phyloP scores from a whole-genome alignment of 2,797 vertebrate species.

The Pantherophis vulpinus region DNA sequence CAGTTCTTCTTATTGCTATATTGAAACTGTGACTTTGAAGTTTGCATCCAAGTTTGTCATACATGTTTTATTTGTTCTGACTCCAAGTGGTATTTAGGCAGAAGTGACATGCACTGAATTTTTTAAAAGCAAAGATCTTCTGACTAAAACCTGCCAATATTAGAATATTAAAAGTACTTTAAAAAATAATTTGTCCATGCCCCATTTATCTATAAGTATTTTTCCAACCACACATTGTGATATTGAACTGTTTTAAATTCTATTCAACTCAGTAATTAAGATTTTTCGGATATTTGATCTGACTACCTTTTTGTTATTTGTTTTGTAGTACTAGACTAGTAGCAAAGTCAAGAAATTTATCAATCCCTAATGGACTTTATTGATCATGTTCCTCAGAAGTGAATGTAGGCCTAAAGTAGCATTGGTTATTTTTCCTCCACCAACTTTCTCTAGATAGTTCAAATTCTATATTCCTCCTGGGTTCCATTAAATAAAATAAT shows the following conservation, averaged over 20 bases:
- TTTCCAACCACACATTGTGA: not conserved
- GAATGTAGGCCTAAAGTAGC: no score
- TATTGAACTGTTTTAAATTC: not conserved
- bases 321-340: no score
- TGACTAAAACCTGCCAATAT: constrained; percentile 16
- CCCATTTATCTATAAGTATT: not conserved
- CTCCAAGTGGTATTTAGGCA: not conserved
- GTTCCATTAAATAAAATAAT: no score
- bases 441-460: no score
- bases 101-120: not conserved
- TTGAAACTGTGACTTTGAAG: not conserved
- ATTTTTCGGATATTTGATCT: not conserved
- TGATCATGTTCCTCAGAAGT: no score
- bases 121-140: constrained; percentile 16
- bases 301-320: no score
- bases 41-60: not conserved
- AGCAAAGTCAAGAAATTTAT: no score
- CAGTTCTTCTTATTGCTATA: not conserved
- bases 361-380: no score
- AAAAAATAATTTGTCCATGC: not conserved
- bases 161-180: constrained; percentile 31
- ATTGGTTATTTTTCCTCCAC: no score
- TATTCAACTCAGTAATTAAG: not conserved
- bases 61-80: not conserved
- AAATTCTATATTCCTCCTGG: no score